Percentiles rank a stretch among this genome's conserved stretches.
phyloP scores from a whole-genome alignment of 2,888 invertebrate species.

The Antheraea yamamai region DNA sequence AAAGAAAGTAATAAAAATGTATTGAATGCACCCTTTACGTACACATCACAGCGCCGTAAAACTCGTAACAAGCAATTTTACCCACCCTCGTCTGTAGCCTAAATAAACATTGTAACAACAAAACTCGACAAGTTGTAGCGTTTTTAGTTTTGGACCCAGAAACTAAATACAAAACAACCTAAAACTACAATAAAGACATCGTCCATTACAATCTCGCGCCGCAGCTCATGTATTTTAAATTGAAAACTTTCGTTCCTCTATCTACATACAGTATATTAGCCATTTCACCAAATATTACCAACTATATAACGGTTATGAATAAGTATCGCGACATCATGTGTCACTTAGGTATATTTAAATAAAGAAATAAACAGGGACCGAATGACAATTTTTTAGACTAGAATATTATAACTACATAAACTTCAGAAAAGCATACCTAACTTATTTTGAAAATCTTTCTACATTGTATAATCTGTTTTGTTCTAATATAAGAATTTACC shows the following conservation, averaged over 20 bases:
- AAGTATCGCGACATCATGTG: background rate
- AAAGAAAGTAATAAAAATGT: constrained; percentile 2
- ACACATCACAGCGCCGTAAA: constrained; percentile 49
- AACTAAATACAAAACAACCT: constrained; percentile 16
- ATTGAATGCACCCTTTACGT: constrained; percentile 23
- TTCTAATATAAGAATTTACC: background rate
- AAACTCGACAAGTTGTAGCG: constrained; percentile 11
- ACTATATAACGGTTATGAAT: constrained; percentile 4
- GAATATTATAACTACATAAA: constrained; percentile 8
- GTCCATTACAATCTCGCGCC: constrained; percentile 11
- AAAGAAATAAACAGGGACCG: background rate
- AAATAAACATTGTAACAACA: background rate
- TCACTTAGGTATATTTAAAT: background rate
- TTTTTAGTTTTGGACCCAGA: constrained; percentile 15
- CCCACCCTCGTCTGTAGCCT: constrained; percentile 15
- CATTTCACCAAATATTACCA: constrained; percentile 1
- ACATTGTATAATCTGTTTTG: background rate
- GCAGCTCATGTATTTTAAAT: constrained; percentile 10
- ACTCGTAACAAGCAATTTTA: constrained; percentile 37
- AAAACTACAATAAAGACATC: background rate
- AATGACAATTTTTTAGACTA: background rate
- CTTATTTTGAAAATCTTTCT: background rate
- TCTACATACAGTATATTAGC: background rate
- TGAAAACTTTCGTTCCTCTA: background rate
- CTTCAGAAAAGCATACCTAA: background rate